Conservation (phyloP, 1,140 invertebrate genomes). For the Leptopilina boulardi region DNA sequence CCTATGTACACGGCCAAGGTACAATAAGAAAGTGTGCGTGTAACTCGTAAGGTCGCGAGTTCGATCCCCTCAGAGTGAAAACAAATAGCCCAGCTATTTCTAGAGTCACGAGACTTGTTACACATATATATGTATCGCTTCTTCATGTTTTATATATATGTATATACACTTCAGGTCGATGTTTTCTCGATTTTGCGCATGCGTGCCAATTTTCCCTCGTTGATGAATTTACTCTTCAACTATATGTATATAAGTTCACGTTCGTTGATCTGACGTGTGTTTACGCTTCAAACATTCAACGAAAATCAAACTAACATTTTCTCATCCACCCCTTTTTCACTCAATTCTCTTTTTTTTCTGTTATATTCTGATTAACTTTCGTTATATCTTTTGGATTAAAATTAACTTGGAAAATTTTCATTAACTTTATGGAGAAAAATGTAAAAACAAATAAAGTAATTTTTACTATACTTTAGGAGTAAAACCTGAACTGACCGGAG, state of each 20-base stretch:
- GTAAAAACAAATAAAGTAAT: too few relatives aligned
- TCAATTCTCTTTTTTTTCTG: too few relatives aligned
- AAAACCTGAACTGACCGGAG: too few relatives aligned
- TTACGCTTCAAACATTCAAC: not conserved
- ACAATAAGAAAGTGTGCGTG: not conserved
- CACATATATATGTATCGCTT: conserved; percentile 35
- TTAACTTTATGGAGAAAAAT: too few relatives aligned
- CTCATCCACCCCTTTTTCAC: too few relatives aligned
- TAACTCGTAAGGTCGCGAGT: conserved; percentile 37
- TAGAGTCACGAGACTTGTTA: conserved; percentile 33
- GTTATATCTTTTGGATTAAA: too few relatives aligned
- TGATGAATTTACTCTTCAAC: conserved; percentile 32
- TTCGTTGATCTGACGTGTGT: not conserved
- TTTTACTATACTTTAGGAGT: too few relatives aligned
- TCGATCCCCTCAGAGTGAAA: conserved; percentile 39
- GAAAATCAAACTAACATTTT: not conserved
- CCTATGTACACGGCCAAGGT: conserved; percentile 23
- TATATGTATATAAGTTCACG: not conserved
- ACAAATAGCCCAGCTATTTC: conserved; percentile 37
- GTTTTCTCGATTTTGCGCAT: conserved; percentile 32
- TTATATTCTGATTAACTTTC: too few relatives aligned
- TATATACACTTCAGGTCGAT: not conserved
- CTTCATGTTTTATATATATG: not conserved
- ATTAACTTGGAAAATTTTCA: too few relatives aligned
- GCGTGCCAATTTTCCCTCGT: conserved; percentile 34